Evolutionary conservation across 1,140 invertebrate species (phyloP).

Genomic region (Drosophila rhopaloa): DNA sequence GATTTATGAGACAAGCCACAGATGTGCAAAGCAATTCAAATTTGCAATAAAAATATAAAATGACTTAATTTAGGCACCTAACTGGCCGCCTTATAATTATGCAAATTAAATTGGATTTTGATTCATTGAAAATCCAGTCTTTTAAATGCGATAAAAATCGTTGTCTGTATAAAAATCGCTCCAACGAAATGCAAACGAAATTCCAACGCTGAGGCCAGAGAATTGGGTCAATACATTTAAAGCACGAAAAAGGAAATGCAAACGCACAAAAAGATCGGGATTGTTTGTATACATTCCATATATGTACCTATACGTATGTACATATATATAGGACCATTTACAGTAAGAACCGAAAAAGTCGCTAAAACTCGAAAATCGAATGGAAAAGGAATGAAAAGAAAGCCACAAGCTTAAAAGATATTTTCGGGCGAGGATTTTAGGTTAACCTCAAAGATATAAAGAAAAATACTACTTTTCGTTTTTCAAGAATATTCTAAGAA

Average conservation of each 20-base stretch:
- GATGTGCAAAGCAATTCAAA: constrained; percentile 27
- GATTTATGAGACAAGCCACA: constrained; percentile 27
- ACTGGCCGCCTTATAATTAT: constrained; percentile 10
- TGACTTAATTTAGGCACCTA: constrained; percentile 6
- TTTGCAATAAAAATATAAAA: constrained; percentile 5
- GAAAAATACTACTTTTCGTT: no score
- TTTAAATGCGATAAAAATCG: constrained; percentile 37
- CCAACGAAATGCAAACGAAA: constrained; percentile 49
- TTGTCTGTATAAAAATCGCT: constrained; percentile 11
- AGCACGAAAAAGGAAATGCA: constrained; percentile 68
- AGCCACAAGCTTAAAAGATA: constrained; percentile 8
- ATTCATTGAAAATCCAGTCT: constrained; percentile 1
- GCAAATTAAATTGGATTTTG: constrained; percentile 42
- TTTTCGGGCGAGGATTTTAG: not conserved
- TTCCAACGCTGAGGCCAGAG: constrained; percentile 33
- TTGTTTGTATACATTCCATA: constrained; percentile 31
- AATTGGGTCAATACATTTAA: constrained; percentile 75
- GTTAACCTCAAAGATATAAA: not conserved
- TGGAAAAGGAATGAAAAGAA: constrained; percentile 10
- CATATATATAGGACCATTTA: constrained; percentile 14
- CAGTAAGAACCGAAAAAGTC: constrained; percentile 19
- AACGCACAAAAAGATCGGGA: constrained; percentile 51
- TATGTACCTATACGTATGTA: constrained; percentile 3
- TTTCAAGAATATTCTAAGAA: no score
- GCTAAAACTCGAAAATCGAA: constrained; percentile 13